Evolutionary conservation across 2,797 vertebrate genomes (phyloP), one percentile per base, ranked within the genome.

Genomic region (Paedocypris micromegethes): DNA sequence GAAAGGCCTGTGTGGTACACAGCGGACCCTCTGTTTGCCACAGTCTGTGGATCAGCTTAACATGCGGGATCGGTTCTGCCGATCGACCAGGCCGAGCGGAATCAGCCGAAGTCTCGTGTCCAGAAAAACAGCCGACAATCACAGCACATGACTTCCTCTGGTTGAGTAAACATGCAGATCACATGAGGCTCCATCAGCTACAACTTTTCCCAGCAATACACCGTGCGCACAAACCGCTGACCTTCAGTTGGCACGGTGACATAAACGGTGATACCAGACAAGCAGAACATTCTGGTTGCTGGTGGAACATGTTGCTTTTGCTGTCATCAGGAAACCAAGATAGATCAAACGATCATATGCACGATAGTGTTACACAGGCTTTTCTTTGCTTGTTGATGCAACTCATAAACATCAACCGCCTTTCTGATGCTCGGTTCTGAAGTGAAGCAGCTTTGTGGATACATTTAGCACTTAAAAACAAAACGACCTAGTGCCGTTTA

Each of bases 111-210:
- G 59, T 46, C 9, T n/a, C 6, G 9, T 50, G 48, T 40, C 45
- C 57, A 61, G 42, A 37, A 52, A 59, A 54, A 61, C 42, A 47
- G 44, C 58, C 67, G 61, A n/a, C 4, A 52, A 65, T 9, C 50
- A 52, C 52, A 46, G 7, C 73, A 75, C 55, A 56, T 72, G 73
- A 80, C 63, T 78, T 72, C 61, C 48, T 66, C 48, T 65, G 62
- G 58, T 58, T 67, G 45, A 74, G 75, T 72, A 80, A 85, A 83
- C 74, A 82, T 6, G 5, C 23, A 41, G 74, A 75, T 77, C 77
- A 80, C 52, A 51, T 75, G 77, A 47, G 50, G 37, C 58, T 64
- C 40, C n/a, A 45, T 55, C 4, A 4, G 9, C 6, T 9, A n/a
- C 4, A 54, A 9, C 37, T 44, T 5, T 42, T 40, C 43, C 1